A percentile compares a stretch with the other conserved stretches of the same genome.
phyloP scores from a whole-genome alignment of 2,888 invertebrate species.

The Epinotia ramella region DNA sequence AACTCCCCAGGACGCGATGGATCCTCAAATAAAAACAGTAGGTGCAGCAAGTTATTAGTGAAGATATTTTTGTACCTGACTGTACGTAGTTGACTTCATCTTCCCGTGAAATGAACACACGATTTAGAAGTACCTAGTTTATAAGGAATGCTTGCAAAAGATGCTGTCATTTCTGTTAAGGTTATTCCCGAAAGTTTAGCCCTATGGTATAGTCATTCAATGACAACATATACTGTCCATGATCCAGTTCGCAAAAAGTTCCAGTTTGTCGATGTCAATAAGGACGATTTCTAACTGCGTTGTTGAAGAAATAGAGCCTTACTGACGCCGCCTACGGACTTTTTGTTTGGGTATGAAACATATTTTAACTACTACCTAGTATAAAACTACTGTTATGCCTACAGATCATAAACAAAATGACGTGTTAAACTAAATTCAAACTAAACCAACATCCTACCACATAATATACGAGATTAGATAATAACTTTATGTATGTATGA shows the following conservation, averaged over 20 bases:
- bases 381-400: no score
- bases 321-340: no score
- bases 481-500: background rate
- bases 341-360: no score
- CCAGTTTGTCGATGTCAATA: no score
- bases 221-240: background rate
- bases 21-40: no score
- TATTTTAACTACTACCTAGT: background rate
- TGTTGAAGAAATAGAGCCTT: no score
- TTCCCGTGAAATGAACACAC: background rate
- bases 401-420: no score
- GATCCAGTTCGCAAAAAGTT: no score
- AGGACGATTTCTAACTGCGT: no score
- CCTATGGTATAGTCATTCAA: background rate
- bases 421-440: no score
- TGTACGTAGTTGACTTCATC: background rate
- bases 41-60: background rate
- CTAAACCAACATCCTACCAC: no score
- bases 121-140: background rate
- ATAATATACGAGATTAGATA: background rate
- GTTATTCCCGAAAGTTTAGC: background rate
- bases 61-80: background rate
- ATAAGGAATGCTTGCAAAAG: background rate
- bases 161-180: background rate
- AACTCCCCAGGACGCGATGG: no score